phyloP scores from a whole-genome alignment of 2,797 vertebrate species.

The Limosa lapponica region DNA sequence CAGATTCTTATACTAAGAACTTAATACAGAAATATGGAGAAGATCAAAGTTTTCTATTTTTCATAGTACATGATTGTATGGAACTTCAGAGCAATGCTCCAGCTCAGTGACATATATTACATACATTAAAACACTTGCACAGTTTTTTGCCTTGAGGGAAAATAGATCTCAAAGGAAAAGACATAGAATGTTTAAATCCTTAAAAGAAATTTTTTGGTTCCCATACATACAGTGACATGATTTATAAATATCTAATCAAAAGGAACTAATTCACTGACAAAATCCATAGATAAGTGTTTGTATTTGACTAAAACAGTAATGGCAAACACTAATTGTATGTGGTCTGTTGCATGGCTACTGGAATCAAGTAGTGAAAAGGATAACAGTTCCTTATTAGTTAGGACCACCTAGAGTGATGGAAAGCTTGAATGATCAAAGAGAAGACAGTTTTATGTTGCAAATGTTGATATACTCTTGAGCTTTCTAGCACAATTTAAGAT shows the following conservation, averaged over 20 bases:
- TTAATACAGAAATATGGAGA: neutral
- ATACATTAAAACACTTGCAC: neutral
- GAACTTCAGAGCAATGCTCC: neutral
- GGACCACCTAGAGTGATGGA: slow-evolving; percentile 72
- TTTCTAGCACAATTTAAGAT: slow-evolving; percentile 56
- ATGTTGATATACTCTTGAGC: slow-evolving; percentile 58
- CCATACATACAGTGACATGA: neutral
- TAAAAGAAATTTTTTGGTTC: neutral
- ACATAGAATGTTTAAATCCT: neutral
- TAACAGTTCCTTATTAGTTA: slow-evolving; percentile 71
- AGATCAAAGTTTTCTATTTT: neutral
- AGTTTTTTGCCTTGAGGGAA: neutral
- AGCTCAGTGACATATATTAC: neutral
- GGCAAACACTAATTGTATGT: slow-evolving; percentile 34
- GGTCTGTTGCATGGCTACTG: slow-evolving; percentile 42
- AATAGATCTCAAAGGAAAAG: neutral
- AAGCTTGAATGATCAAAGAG: slow-evolving; percentile 75
- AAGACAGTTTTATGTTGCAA: slow-evolving; percentile 50
- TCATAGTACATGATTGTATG: neutral
- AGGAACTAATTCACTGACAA: neutral
- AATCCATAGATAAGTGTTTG: neutral
- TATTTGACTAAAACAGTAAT: slow-evolving; percentile 32
- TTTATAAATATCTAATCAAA: slow-evolving; percentile 40
- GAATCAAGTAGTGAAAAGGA: slow-evolving; percentile 56
- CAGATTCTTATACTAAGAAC: neutral